Evolutionary conservation across 2,888 invertebrate genomes (phyloP).

Genomic region (Therioaphis trifolii): DNA sequence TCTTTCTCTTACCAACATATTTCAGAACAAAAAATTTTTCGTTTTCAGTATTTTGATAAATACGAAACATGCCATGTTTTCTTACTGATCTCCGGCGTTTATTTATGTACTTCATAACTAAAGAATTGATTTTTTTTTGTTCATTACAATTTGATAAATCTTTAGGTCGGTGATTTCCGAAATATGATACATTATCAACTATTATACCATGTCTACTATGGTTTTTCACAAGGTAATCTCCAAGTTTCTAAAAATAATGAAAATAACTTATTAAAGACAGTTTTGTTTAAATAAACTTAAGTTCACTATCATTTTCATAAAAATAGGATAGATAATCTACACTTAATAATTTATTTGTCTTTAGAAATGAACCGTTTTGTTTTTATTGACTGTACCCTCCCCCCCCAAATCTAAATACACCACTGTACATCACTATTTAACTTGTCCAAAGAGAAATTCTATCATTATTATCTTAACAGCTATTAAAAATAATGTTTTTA

Average conservation of each 20-base stretch:
- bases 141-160: not conserved
- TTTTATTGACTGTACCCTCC: too few relatives aligned
- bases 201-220: slow-evolving; percentile 52
- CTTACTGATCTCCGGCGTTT: slow-evolving; percentile 18
- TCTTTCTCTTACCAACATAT: not conserved
- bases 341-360: too few relatives aligned
- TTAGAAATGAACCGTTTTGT: too few relatives aligned
- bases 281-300: not conserved
- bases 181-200: slow-evolving; percentile 55
- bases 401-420: too few relatives aligned
- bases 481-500: too few relatives aligned
- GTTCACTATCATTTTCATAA: too few relatives aligned
- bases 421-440: too few relatives aligned
- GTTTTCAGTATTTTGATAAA: not conserved
- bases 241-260: slow-evolving; percentile 36
- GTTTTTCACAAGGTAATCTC: slow-evolving; percentile 40
- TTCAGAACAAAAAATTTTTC: not conserved
- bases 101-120: not conserved
- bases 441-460: too few relatives aligned
- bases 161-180: slow-evolving; percentile 26
- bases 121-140: slow-evolving; percentile 7
- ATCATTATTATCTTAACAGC: too few relatives aligned
- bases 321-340: too few relatives aligned
- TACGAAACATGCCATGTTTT: not conserved
- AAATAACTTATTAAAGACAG: not conserved